phyloP scores from a whole-genome alignment of 1,140 invertebrate genomes.

The Bombus cullumanus region DNA sequence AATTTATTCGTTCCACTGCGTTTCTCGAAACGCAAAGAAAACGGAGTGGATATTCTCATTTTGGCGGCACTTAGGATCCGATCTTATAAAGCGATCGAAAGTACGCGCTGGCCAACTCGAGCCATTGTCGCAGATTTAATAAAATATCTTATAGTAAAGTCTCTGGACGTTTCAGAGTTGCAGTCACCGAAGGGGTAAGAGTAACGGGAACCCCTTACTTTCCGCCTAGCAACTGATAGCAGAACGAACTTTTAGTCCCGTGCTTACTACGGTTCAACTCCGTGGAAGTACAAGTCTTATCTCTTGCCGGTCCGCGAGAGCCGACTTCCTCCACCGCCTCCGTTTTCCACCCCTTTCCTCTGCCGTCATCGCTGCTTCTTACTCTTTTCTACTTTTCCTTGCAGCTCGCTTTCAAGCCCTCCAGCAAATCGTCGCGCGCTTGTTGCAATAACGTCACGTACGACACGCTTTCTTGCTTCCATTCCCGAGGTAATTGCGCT shows the following conservation, averaged over 20 bases:
- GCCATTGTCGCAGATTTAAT: slow-evolving; percentile 66
- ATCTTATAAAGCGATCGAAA: background rate
- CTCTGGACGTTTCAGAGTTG: slow-evolving; percentile 59
- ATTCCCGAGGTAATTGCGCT: slow-evolving; percentile 14
- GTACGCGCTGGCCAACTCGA: slow-evolving; percentile 35
- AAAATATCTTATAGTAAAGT: slow-evolving; percentile 73
- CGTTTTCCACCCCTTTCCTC: background rate
- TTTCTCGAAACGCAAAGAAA: background rate
- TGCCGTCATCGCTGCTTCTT: slow-evolving; percentile 13
- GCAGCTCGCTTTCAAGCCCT: background rate
- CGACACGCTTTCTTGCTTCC: slow-evolving; percentile 16
- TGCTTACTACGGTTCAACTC: slow-evolving; percentile 69
- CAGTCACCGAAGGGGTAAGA: slow-evolving; percentile 56
- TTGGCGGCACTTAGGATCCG: background rate
- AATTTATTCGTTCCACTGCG: too few relatives aligned
- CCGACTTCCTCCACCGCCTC: slow-evolving; percentile 27
- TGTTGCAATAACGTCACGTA: slow-evolving; percentile 51
- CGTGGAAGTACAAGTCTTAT: slow-evolving; percentile 64
- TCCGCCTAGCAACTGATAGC: slow-evolving; percentile 70
- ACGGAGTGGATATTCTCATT: background rate
- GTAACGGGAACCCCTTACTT: slow-evolving; percentile 55
- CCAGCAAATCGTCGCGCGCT: slow-evolving; percentile 36
- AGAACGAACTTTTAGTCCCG: slow-evolving; percentile 72
- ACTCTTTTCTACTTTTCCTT: slow-evolving; percentile 29
- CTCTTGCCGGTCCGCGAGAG: slow-evolving; percentile 44